phyloP scores from a whole-genome alignment of 2,797 vertebrate species.

The Sebastes aleutianus region DNA sequence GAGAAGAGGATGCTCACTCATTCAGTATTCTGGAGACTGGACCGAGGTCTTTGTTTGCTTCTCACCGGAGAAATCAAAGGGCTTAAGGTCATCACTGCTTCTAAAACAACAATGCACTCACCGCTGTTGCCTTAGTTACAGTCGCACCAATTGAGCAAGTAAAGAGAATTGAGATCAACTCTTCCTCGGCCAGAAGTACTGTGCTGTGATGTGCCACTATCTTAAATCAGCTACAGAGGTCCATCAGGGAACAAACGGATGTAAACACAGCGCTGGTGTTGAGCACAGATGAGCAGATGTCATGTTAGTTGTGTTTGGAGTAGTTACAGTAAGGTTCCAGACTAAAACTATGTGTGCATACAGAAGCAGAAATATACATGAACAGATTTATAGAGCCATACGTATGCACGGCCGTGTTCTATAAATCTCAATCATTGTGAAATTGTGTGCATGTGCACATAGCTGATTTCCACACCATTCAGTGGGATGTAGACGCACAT shows the following conservation, averaged over 20 bases:
- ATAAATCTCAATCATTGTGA: not conserved
- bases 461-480: not conserved
- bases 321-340: not conserved
- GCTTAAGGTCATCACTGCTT: slow-evolving; percentile 53
- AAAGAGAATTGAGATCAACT: slow-evolving; percentile 20
- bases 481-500: not conserved
- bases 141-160: slow-evolving; percentile 13
- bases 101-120: slow-evolving; percentile 19
- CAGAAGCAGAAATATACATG: not conserved
- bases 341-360: not conserved
- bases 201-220: not conserved
- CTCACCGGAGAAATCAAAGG: slow-evolving; percentile 50
- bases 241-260: not conserved
- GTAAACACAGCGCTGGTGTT: not conserved
- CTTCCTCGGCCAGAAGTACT: slow-evolving; percentile 1
- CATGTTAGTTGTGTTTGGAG: not conserved
- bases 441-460: not conserved
- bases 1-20: not conserved
- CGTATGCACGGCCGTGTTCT: not conserved
- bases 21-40: slow-evolving; percentile 20
- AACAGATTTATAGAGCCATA: not conserved
- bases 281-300: not conserved
- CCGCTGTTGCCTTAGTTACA: slow-evolving; percentile 51
- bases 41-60: slow-evolving; percentile 21
- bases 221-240: slow-evolving; percentile 3